Conservation (phyloP, 2,113 vertebrate genomes). For the Malurus cyaneus region DNA sequence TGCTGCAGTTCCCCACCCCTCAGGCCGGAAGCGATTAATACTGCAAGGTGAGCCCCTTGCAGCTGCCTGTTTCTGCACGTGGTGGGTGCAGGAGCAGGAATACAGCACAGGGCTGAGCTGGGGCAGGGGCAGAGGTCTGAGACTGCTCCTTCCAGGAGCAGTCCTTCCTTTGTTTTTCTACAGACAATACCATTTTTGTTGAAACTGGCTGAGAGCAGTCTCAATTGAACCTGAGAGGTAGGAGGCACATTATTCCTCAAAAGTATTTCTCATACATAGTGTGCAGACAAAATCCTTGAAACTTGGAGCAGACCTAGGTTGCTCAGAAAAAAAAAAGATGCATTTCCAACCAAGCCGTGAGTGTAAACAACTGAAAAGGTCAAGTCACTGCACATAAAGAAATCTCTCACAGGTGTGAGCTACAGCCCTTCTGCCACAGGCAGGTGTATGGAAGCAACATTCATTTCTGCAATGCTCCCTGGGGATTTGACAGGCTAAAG, state of each 20-base stretch:
- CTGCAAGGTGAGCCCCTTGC: not conserved
- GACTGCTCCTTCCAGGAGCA: not conserved
- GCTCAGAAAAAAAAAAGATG: not conserved
- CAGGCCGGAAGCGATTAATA: accelerated
- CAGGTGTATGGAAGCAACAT: not conserved
- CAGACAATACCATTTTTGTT: not conserved
- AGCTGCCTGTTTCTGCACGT: not conserved
- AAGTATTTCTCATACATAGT: not conserved
- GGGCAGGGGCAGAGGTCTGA: not conserved
- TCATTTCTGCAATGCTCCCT: not conserved
- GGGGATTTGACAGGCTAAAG: not conserved
- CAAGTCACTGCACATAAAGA: not conserved
- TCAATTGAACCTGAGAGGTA: not conserved
- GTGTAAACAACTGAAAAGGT: not conserved
- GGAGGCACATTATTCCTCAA: not conserved
- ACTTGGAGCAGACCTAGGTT: not conserved
- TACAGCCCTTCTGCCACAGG: not conserved
- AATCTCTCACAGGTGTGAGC: not conserved
- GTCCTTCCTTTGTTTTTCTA: not conserved
- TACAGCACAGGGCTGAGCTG: accelerated
- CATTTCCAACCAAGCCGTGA: not conserved
- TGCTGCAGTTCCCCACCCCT: not conserved
- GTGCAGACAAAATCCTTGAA: not conserved
- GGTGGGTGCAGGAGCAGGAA: not conserved
- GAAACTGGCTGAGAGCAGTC: not conserved